Conservation (phyloP, 2,888 invertebrate species). For the Criorhina ranunculi region DNA sequence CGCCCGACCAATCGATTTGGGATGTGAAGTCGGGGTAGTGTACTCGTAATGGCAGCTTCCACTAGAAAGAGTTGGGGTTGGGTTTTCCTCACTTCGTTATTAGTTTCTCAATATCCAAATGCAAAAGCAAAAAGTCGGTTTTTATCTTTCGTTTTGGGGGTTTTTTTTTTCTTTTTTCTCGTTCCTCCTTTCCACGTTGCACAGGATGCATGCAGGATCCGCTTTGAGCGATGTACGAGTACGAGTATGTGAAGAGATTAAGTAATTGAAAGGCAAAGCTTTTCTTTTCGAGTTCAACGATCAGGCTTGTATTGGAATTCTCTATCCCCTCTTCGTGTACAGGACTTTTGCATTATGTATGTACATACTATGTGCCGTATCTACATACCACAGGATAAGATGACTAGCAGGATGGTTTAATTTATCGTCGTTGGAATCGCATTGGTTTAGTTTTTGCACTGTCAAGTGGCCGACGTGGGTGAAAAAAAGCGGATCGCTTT, state of each 20-base stretch:
- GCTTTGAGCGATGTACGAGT: slow-evolving; percentile 54
- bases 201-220: slow-evolving; percentile 41
- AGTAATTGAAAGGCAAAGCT: slow-evolving; percentile 68
- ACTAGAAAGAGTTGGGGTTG: neutral
- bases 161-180: neutral
- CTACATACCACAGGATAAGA: slow-evolving; percentile 5
- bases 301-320: slow-evolving; percentile 39
- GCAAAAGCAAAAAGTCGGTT: slow-evolving; percentile 23
- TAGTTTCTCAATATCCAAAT: slow-evolving; percentile 54
- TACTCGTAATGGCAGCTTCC: no score
- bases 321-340: slow-evolving; percentile 14
- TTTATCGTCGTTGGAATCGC: slow-evolving; percentile 50
- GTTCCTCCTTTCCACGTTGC: neutral
- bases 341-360: slow-evolving; percentile 28
- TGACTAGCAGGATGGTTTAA: slow-evolving; percentile 45
- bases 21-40: no score
- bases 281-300: slow-evolving; percentile 51
- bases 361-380: neutral
- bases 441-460: slow-evolving; percentile 31
- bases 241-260: slow-evolving; percentile 52
- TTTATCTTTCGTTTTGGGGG: slow-evolving; percentile 29
- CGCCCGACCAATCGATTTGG: slow-evolving; percentile 47
- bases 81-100: slow-evolving; percentile 23
- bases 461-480: slow-evolving; percentile 24
- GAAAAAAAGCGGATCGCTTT: slow-evolving; percentile 9